These are phyloP conservation scores for Chiridota heheva DNA, from an alignment of 35 echinoderm and acorn worm genomes.

Conservation along the genomic window DNA sequence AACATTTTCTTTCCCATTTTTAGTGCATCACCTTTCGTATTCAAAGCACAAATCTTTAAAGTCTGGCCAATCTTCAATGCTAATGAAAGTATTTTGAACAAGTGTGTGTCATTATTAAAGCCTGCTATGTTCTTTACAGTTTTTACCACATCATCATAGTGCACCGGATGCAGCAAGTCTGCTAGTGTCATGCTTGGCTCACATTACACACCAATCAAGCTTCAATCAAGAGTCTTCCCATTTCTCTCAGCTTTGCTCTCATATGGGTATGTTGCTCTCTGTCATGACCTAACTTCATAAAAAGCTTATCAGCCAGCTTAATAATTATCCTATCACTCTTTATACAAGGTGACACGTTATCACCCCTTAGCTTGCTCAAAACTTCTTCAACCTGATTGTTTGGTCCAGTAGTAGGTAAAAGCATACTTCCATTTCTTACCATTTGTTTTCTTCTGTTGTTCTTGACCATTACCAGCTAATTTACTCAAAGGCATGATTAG, in stretches of 20 bases:
- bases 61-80: conserved; percentile 58
- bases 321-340: conserved; percentile 44
- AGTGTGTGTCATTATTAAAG: conserved; percentile 54
- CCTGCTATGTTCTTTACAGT: conserved; percentile 35
- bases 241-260: conserved; percentile 30
- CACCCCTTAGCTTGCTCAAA: conserved; percentile 16
- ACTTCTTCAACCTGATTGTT: conserved; percentile 6
- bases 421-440: conserved; percentile 13
- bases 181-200: conserved; percentile 14
- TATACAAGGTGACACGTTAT: conserved; percentile 33
- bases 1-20: conserved; percentile 1
- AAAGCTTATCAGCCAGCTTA: conserved; percentile 22
- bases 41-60: conserved; percentile 37
- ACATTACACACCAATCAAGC: conserved; percentile 1
- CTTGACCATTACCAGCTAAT: no score
- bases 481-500: no score
- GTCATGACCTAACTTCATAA: conserved; percentile 22
- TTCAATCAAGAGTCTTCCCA: conserved; percentile 34
- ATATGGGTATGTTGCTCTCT: conserved; percentile 20
- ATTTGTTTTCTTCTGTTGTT: conserved; percentile 22
- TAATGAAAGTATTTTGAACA: conserved; percentile 30
- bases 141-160: conserved; percentile 18
- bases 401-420: conserved; percentile 1
- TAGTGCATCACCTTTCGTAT: conserved; percentile 29
- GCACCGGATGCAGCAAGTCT: conserved; percentile 12